Evolutionary conservation across 2,888 invertebrate species (phyloP).

Genomic region (Nemotelus nigrinus): DNA sequence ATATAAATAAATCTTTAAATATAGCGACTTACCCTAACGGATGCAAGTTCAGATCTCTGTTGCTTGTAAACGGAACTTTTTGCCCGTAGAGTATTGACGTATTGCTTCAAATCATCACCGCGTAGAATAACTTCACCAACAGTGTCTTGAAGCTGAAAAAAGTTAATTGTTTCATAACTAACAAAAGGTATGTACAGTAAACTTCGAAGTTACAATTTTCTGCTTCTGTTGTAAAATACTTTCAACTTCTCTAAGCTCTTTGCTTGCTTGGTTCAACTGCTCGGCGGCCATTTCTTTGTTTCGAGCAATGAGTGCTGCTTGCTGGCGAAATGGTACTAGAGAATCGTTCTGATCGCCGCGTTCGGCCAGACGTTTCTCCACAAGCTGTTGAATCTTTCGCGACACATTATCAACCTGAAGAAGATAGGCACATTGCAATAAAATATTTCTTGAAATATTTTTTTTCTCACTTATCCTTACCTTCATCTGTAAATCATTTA

Average conservation of each 20-base stretch:
- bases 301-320: conserved; percentile 80
- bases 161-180: background rate
- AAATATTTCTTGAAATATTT: background rate
- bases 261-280: conserved; percentile 73
- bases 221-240: conserved; percentile 71
- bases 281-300: conserved; percentile 82
- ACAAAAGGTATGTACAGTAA: background rate
- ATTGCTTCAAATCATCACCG: conserved; percentile 86
- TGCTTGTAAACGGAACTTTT: conserved; percentile 85
- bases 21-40: conserved; percentile 67
- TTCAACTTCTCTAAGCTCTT: conserved; percentile 70
- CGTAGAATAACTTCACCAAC: conserved; percentile 76
- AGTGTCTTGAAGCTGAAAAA: conserved; percentile 64
- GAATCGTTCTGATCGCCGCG: conserved; percentile 77
- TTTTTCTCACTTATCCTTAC: conserved; percentile 60
- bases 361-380: conserved; percentile 75
- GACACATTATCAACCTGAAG: conserved; percentile 67
- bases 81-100: conserved; percentile 81
- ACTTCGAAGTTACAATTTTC: conserved; percentile 61
- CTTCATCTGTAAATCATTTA: conserved; percentile 72
- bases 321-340: conserved; percentile 84
- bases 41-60: conserved; percentile 78
- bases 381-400: conserved; percentile 75
- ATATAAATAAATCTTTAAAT: conserved; percentile 25
- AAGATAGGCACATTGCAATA: background rate